Evolutionary conservation across 2,797 vertebrate genomes (phyloP).

Genomic region (Eospalax fontanierii): DNA sequence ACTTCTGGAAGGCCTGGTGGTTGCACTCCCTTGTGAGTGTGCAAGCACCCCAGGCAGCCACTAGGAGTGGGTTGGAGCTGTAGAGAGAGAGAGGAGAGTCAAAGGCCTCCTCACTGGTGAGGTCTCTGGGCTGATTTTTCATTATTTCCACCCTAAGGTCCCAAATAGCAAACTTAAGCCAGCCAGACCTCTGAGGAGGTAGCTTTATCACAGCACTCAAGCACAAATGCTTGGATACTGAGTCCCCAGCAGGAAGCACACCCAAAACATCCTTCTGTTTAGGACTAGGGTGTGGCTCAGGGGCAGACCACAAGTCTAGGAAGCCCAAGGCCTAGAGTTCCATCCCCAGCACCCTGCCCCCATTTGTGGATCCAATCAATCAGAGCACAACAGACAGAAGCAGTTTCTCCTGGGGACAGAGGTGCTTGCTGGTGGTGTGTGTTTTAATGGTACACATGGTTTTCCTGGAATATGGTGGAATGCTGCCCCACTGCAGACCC

Average conservation of each 20-base stretch:
- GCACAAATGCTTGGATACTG: neutral
- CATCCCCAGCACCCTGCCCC: neutral
- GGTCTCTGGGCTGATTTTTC: accelerated
- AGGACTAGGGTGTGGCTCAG: neutral
- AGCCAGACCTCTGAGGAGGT: neutral
- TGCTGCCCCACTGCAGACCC: neutral
- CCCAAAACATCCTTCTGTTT: no score
- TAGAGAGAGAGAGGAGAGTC: neutral
- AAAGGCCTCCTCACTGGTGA: neutral
- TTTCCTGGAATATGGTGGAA: neutral
- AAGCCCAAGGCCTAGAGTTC: neutral
- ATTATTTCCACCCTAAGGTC: neutral
- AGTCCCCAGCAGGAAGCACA: no score
- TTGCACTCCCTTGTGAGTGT: conserved; percentile 96
- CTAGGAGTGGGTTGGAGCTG: conserved; percentile 95
- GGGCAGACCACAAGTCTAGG: neutral
- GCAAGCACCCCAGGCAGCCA: conserved; percentile 96
- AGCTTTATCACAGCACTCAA: neutral
- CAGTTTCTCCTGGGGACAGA: neutral
- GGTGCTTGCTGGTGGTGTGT: neutral
- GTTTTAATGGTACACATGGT: neutral
- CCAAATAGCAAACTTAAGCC: neutral
- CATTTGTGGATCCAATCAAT: neutral
- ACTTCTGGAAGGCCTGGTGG: conserved; percentile 96
- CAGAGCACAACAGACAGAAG: neutral